These are phyloP conservation scores for Proctacanthus coquilletti DNA, from an alignment of 1,140 invertebrate genomes.

Conservation along the genomic window DNA sequence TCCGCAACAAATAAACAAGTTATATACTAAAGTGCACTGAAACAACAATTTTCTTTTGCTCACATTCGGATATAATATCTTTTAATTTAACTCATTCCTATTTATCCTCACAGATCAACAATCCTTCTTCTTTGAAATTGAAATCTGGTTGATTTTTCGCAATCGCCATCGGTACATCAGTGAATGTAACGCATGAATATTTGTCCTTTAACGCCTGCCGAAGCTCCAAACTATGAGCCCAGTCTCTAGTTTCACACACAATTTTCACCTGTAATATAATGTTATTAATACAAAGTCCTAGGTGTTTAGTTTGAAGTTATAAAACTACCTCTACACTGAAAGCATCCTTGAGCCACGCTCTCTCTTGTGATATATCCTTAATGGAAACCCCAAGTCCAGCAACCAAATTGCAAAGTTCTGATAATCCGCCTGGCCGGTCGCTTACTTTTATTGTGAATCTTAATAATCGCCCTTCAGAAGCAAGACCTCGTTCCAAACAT, in stretches of 20 bases:
- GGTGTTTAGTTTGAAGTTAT: slow-evolving; percentile 23
- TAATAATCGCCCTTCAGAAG: slow-evolving; percentile 70
- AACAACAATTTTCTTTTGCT: too few relatives aligned
- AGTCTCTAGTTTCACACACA: slow-evolving; percentile 70
- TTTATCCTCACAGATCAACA: too few relatives aligned
- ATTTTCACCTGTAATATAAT: slow-evolving; percentile 50
- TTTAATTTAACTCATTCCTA: too few relatives aligned
- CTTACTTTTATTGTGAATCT: slow-evolving; percentile 76
- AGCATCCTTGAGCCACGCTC: slow-evolving; percentile 83
- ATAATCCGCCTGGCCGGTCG: slow-evolving; percentile 75
- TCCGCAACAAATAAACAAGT: too few relatives aligned
- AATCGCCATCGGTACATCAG: slow-evolving; percentile 24
- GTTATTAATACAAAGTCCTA: not conserved
- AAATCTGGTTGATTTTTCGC: too few relatives aligned
- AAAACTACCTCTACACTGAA: slow-evolving; percentile 57
- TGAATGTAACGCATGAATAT: slow-evolving; percentile 38
- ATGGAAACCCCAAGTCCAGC: slow-evolving; percentile 70
- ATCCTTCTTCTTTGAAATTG: too few relatives aligned
- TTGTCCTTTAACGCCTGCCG: slow-evolving; percentile 39
- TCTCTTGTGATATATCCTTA: slow-evolving; percentile 87
- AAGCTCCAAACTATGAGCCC: slow-evolving; percentile 54
- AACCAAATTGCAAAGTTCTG: slow-evolving; percentile 65
- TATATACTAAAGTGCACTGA: too few relatives aligned
- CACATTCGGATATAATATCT: too few relatives aligned
- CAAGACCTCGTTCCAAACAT: slow-evolving; percentile 76